A percentile compares a stretch with the other conserved stretches of the same genome.
phyloP scores from a whole-genome alignment of 2,113 vertebrate species.

The Upupa epops region DNA sequence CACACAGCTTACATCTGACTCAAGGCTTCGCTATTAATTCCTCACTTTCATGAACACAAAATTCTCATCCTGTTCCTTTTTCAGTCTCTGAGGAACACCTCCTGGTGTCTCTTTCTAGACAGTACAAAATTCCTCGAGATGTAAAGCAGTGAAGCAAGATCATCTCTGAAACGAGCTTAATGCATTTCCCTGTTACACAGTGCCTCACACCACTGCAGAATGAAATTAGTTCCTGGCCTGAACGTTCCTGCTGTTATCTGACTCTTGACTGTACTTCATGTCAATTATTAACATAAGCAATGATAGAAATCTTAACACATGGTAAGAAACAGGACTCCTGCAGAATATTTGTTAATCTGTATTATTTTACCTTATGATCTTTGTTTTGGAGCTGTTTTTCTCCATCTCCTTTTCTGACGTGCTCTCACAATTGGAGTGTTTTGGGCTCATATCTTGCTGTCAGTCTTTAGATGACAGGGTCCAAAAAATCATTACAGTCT shows the following conservation, averaged over 20 bases:
- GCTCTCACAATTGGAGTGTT: background rate
- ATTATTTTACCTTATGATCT: conserved; percentile 26
- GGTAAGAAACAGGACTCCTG: conserved; percentile 44
- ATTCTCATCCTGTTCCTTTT: background rate
- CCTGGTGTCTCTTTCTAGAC: background rate
- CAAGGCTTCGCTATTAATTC: conserved; percentile 24
- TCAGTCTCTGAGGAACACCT: background rate
- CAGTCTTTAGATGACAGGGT: background rate
- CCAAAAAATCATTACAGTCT: background rate
- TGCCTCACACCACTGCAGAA: conserved; percentile 36
- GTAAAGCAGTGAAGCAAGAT: background rate
- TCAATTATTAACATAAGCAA: conserved; percentile 75
- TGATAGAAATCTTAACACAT: conserved; percentile 71
- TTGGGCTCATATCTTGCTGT: background rate
- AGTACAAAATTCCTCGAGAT: background rate
- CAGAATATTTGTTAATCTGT: conserved; percentile 47
- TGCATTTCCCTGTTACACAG: conserved; percentile 8
- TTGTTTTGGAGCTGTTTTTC: background rate
- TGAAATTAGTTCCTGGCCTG: conserved; percentile 32
- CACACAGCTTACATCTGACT: background rate
- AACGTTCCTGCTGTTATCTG: conserved; percentile 61
- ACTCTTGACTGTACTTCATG: conserved; percentile 51
- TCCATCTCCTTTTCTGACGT: background rate
- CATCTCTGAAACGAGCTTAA: background rate
- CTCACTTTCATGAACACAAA: background rate